Evolutionary conservation across 2,797 vertebrate genomes (phyloP), one percentile per base, ranked within the genome.

Genomic region (Epinephelus malabaricus): DNA sequence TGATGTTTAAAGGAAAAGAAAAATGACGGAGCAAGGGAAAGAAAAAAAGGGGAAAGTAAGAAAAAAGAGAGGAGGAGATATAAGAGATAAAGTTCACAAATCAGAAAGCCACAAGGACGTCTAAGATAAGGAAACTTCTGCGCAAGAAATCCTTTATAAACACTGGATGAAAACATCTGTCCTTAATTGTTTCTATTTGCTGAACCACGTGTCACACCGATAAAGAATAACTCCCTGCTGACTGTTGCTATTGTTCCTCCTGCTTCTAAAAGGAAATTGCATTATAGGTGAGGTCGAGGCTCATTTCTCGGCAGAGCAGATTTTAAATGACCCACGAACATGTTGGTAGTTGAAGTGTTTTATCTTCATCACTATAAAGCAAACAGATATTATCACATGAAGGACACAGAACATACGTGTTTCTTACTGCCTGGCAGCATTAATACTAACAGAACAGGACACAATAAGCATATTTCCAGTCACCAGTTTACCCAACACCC

Each of bases 161-260:
- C 38, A 43, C 40, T 60, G 23, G 18, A 38, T 46, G 15, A 43
- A 50, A 51, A 61, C 34, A 68, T 58, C 34, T 47, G 50, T 56
- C 23, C 23, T 51, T 47, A 45, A 71, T 67, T 63, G 64, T 56
- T 81, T 76, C 13, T 65, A 5, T 69, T 76, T 69, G 78, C 47
- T 46, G 21, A 69, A 71, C 9, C 34, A 54, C 17, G 14, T 19
- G 21, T 62, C 58, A 43, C 38, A 43, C 38, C 19, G 6, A 71
- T 69, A 58, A 78, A 62, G 15, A 54, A 54, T 38, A 30, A 72
- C n/a, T 30, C 30, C 14, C 19, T 53, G 27, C 9, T 47, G 40
- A 46, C 51, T 56, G 51, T 10, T 67, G 43, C 19, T 23, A 7
- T 46, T 60, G 15, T 68, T 66, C 62, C 30, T 61, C 8, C 45